Evolutionary conservation across 2,888 invertebrate species (phyloP).

Genomic region (Nomada flava): DNA sequence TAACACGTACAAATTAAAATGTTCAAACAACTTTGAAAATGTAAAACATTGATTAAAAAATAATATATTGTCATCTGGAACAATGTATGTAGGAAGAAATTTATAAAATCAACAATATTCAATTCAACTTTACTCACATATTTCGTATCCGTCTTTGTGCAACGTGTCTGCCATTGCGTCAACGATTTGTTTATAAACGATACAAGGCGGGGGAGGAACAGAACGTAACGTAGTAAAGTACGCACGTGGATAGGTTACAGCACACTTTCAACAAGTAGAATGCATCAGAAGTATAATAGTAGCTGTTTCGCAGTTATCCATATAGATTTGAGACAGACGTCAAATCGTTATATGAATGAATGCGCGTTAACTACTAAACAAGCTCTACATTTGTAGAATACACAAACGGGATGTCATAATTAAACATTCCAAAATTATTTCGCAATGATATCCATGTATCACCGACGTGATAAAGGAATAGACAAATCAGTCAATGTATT

Average conservation of each 20-base stretch:
- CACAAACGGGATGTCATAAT: conserved; percentile 34
- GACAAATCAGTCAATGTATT: no score
- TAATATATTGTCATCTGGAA: background rate
- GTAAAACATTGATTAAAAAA: background rate
- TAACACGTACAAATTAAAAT: no score
- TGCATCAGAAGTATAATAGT: conserved; percentile 9
- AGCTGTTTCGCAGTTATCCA: conserved; percentile 37
- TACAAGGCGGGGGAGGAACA: background rate
- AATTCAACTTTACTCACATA: conserved; percentile 71
- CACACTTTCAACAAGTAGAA: conserved; percentile 46
- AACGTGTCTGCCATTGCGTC: conserved; percentile 76
- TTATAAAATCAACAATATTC: background rate
- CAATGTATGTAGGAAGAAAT: background rate
- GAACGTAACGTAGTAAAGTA: conserved; percentile 33
- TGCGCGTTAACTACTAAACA: background rate
- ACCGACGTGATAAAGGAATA: no score
- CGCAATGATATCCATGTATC: conserved; percentile 50
- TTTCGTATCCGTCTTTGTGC: conserved; percentile 77
- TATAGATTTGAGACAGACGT: conserved; percentile 9
- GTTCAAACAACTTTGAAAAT: background rate
- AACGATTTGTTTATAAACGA: conserved; percentile 15
- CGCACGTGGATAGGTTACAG: conserved; percentile 68
- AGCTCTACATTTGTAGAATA: background rate
- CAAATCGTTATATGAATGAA: background rate
- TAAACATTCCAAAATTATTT: conserved; percentile 56